Evolutionary conservation across 2,797 vertebrate species (phyloP), one percentile per base, ranked within the genome.

Genomic region (Esox masquinongy): DNA sequence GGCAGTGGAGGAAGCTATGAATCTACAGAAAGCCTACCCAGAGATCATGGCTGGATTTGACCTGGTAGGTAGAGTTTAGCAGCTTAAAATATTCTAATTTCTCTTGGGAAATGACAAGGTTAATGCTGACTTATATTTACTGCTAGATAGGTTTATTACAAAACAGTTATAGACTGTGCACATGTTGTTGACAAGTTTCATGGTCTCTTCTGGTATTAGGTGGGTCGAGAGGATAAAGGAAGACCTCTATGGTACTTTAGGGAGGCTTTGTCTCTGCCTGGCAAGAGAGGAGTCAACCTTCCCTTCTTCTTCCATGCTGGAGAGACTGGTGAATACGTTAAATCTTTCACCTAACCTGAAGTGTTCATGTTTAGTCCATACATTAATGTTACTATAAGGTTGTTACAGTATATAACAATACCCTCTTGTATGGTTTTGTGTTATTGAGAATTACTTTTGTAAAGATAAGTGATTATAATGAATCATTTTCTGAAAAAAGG

Each of bases 271-370:
- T 93, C 85, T 8, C 81, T 96, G 68, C 96, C 97, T 0, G 83
- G 72, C 64, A 80, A 91, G 22, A 82, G 26, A 72, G 94, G 95
- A 0, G 24, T 93, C 68, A 59, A 82, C 0, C 90, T 98, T 73
- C 94, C 96, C 0, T 99, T 93, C 88, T 98, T 96, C 77, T 98
- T 98, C 85, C 97, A 98, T 0, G 97, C 97, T 31, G 97, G 97
- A 69, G 96, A 98, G 85, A 98, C 97, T 0, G 85, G 97, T 98
- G 90, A 94, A 94, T 39, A 74, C 22, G 53, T 53, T 17, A 8
- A 4, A 29, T 26, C 16, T 11, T 24, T 22, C 56, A 4, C n/a
- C 11, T 24, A n/a, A 59, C 1, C 56, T 61, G 11, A 12, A 24
- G n/a, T 36, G 34, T 22, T 69, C n/a, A 43, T 69, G 24, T 69